Base-by-base conservation (phyloP, 2,113 vertebrate genomes). In the Mirounga angustirostris region DNA sequence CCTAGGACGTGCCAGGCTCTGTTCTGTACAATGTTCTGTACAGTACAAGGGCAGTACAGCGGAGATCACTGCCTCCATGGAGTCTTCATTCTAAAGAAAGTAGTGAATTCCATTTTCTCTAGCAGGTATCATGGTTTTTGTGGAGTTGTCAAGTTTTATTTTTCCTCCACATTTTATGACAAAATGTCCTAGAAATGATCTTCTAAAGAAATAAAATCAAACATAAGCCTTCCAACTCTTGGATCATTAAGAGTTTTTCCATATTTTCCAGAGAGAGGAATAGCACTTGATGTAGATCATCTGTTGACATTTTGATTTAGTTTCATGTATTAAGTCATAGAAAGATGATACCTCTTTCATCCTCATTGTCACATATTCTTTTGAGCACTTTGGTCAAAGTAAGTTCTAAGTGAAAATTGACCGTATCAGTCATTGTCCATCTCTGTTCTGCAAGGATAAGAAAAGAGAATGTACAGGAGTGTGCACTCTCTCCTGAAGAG, bases 321-420 rank as follows among this genome's bases (percentile, higher is more conserved):
- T 76, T 84, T 91, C 36, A 84, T 89, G 52, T 85, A 40, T 43
- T 95, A 81, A 89, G n/a, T 81, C n/a, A 12, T 50, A 89, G 69
- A 96, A 96, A 88, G n/a, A 30, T 84, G 24, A 83, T 85, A 65
- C 52, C 0, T 14, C 33, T 78, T 58, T 94, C 46, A 16, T 89
- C 46, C 78, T 95, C 4, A 22, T 15, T 80, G 11, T 65, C 61
- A 59, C 33, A 76, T 56, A 33, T 89, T 84, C 36, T 92, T 61
- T 36, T 95, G 54, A 92, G 1, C 13, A 24, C 76, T 80, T 93
- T 90, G 36, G 26, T 93, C 24, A 73, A 76, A 93, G 54, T 87
- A 95, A 92, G 52, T 83, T 89, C 58, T 94, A 28, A 86, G 40
- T 89, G 63, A 94, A 93, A 74, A 67, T 73, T 14, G 36, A 33